Conservation (phyloP, 2,888 invertebrate species). For the Yponomeuta cagnagella region DNA sequence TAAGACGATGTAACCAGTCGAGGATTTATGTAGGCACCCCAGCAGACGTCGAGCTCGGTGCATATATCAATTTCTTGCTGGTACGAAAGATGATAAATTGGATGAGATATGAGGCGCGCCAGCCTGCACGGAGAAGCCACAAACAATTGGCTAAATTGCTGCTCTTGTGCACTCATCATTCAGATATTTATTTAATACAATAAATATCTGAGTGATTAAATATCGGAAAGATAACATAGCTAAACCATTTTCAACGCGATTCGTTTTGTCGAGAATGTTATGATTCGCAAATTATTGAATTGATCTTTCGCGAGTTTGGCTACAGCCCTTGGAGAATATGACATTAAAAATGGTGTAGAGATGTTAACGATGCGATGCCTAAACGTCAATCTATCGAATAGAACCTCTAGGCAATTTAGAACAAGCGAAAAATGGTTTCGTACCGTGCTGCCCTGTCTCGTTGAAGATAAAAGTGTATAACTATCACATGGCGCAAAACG, state of each 20-base stretch:
- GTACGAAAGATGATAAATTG: constrained; percentile 53
- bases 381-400: too few relatives aligned
- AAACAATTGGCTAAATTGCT: constrained; percentile 4
- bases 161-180: neutral
- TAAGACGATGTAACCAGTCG: neutral
- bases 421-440: too few relatives aligned
- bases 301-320: too few relatives aligned
- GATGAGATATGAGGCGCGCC: constrained; percentile 45
- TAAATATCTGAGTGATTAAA: neutral
- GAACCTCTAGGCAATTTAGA: too few relatives aligned
- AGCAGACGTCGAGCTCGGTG: constrained; percentile 30
- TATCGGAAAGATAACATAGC: neutral
- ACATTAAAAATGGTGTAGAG: too few relatives aligned
- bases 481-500: neutral
- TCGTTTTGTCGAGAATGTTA: too few relatives aligned
- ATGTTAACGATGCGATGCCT: too few relatives aligned
- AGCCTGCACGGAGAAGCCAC: constrained; percentile 9
- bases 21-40: constrained; percentile 29
- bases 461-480: too few relatives aligned
- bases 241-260: neutral
- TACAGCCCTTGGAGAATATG: too few relatives aligned
- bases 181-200: too few relatives aligned
- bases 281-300: too few relatives aligned
- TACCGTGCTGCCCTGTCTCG: too few relatives aligned
- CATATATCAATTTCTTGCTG: constrained; percentile 59